Evolutionary conservation across 2,113 vertebrate species (phyloP).

Genomic region (Nannobrachium achirus): DNA sequence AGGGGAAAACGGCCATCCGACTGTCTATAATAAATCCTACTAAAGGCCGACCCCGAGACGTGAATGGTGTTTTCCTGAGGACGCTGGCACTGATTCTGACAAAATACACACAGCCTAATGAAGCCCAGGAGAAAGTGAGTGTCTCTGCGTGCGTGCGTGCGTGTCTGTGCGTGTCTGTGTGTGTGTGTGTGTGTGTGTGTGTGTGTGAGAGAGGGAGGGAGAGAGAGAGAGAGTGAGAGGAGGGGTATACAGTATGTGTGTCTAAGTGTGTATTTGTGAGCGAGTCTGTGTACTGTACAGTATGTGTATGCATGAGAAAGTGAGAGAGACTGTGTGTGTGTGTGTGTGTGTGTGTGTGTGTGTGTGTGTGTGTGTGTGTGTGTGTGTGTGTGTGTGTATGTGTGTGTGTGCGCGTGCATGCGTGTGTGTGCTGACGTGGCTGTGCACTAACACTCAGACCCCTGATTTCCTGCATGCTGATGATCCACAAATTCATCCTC

Average conservation of each 20-base stretch:
- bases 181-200: neutral
- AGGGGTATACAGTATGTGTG: neutral
- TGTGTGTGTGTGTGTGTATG: neutral
- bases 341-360: neutral
- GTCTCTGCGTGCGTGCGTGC: conserved; percentile 1
- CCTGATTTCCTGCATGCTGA: conserved; percentile 49
- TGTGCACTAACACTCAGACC: conserved; percentile 34
- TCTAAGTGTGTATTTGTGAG: neutral
- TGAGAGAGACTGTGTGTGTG: neutral
- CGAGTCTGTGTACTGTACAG: neutral
- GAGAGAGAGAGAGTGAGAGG: neutral
- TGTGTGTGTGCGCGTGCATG: neutral
- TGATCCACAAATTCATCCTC: conserved; percentile 74
- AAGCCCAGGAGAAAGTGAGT: conserved; percentile 52
- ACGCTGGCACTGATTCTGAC: conserved; percentile 69
- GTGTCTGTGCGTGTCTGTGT: neutral
- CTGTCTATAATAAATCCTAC: conserved; percentile 71
- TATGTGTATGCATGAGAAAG: neutral
- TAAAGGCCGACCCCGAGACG: conserved; percentile 53
- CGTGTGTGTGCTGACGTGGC: neutral
- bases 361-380: neutral
- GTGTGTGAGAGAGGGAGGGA: too few species aligned
- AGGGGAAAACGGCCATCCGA: conserved; percentile 37
- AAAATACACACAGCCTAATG: conserved; percentile 69
- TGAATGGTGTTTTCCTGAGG: conserved; percentile 66